Percentiles rank a stretch among this genome's conserved stretches.
Conservation (phyloP, 2,113 vertebrate species). For the Alligator sinensis region DNA sequence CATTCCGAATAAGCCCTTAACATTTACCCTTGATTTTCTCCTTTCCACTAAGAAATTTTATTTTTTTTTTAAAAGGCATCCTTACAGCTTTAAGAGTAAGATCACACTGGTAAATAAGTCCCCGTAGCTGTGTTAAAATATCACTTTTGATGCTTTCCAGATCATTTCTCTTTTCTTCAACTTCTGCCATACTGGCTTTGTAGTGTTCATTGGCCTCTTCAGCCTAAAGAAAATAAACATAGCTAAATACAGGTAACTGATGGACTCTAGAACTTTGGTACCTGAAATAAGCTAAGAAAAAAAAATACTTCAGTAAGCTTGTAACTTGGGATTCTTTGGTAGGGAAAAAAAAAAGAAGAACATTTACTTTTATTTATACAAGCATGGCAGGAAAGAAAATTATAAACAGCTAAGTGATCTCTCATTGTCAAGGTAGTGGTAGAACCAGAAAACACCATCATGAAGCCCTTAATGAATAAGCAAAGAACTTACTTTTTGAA, state of each 20-base stretch:
- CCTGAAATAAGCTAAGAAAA: neutral
- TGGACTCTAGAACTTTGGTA: neutral
- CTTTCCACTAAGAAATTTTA: neutral
- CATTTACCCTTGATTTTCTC: neutral
- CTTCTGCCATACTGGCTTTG: conserved; percentile 89
- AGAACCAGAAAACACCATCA: neutral
- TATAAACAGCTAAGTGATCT: neutral
- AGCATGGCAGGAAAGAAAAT: neutral
- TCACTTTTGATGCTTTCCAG: conserved; percentile 91
- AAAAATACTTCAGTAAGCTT: neutral
- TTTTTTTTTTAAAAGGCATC: neutral
- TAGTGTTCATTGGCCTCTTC: conserved; percentile 93
- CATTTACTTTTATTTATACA: neutral
- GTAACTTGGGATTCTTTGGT: neutral
- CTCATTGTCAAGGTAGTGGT: neutral
- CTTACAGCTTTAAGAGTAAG: conserved; percentile 97
- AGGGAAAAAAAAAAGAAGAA: neutral
- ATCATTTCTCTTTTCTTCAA: conserved; percentile 87
- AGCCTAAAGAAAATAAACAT: conserved; percentile 79
- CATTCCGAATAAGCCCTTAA: neutral
- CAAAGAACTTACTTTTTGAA: conserved; percentile 88
- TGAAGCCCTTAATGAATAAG: neutral
- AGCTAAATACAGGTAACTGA: neutral
- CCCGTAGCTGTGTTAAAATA: conserved; percentile 90
- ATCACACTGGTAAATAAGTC: conserved; percentile 96